A percentile compares a stretch with the other conserved stretches of the same genome.
These are phyloP conservation scores for Ophioninae sp. DNA, from an alignment of 2,888 invertebrate genomes.

Conservation along the genomic window DNA sequence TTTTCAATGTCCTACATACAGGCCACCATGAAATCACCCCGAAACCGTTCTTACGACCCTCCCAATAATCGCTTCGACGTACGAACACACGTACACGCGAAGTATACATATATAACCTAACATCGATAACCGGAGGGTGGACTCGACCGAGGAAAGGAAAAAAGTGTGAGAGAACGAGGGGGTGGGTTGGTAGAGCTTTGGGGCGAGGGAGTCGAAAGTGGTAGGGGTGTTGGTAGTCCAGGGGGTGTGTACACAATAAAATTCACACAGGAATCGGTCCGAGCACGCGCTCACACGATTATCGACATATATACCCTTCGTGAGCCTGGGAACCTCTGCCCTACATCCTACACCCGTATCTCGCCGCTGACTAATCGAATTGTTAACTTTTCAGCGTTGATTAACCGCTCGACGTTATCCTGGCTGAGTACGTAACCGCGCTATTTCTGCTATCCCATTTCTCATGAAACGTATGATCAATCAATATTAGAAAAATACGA, in stretches of 20 bases:
- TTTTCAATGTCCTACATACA: constrained; percentile 28
- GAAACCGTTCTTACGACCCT: constrained; percentile 65
- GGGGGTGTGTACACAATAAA: constrained; percentile 76
- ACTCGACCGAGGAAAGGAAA: constrained; percentile 42
- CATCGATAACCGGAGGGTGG: constrained; percentile 50
- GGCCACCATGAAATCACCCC: constrained; percentile 76
- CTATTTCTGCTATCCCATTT: constrained; percentile 10
- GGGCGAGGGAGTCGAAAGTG: constrained; percentile 48
- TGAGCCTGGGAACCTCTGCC: constrained; percentile 75
- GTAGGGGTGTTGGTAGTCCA: constrained; percentile 22
- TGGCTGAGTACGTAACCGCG: not conserved
- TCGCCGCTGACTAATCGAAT: constrained; percentile 75
- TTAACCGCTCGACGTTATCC: constrained; percentile 63
- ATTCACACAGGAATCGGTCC: constrained; percentile 78
- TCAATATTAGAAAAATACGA: too few relatives aligned
- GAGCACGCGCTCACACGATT: constrained; percentile 79
- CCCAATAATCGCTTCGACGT: constrained; percentile 50
- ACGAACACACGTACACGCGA: not conserved
- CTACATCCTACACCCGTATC: not conserved
- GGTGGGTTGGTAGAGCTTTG: constrained; percentile 36
- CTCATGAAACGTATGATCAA: constrained; percentile 15
- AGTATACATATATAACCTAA: constrained; percentile 23
- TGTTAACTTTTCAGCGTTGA: constrained; percentile 72
- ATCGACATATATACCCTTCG: constrained; percentile 67
- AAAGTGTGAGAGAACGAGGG: constrained; percentile 9